Base-by-base conservation (phyloP, 2,888 invertebrate genomes). In the Cancer borealis region DNA sequence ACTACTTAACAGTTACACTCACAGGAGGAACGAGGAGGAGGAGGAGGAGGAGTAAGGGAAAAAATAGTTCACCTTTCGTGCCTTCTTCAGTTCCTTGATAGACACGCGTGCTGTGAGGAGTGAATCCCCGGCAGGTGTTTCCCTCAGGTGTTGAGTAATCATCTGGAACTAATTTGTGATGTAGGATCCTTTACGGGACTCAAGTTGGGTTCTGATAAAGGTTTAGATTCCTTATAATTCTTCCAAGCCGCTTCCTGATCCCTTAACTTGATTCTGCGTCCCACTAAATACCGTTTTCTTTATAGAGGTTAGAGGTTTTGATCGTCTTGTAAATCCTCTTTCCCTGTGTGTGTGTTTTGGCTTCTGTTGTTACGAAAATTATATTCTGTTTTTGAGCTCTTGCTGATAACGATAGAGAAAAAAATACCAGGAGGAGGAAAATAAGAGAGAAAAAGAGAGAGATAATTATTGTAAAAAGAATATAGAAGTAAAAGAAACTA, bases 1-100 rank as follows among this genome's bases (percentile, higher is more conserved):
- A 39, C 73, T 46, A 26, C 46, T 92, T 79, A 30, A 79, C 92
- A 79, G 92, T 92, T 92, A 91, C n/a, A 66, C 60, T 91, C 91
- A 45, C 26, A n/a, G 17, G 60, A 66, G 39, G 45, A 12, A 66
- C 8, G 12, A 45, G 12, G 45, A n/a, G 90, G 54, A 14, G 21
- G 39, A 39, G 39, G 39, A 39, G 39, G 39, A 66, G 21, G 12
- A 45, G 12, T 21, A n/a, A 54, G 54, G 30, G 39, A 49, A 90
- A 49, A 90, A 30, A 30, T 54, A 14, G 6, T 46, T 21, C 26
- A 46, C 21, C 49, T 21, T 12, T n/a, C 14, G 54, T 26, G 90
- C 90, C 39, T 60, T 73, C 45, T 45, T 73, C 45, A 60, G 91
- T 66, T 66, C n/a, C 8, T 66, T 60, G 10, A 30, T 1, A 46